phyloP scores from a whole-genome alignment of 2,113 vertebrate species.

The Rhinopomastus cyanomelas region DNA sequence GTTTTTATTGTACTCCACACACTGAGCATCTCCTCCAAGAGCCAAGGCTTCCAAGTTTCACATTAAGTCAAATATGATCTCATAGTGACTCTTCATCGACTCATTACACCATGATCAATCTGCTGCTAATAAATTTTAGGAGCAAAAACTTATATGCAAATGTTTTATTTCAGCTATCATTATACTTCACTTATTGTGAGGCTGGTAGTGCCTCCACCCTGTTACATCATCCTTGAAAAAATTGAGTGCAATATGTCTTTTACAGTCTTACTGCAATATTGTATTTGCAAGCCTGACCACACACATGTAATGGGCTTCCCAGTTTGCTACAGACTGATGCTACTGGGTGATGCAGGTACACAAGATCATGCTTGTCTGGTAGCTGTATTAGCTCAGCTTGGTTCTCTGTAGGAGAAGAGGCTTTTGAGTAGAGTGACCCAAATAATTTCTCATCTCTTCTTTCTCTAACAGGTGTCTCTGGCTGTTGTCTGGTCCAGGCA shows the following conservation, averaged over 20 bases:
- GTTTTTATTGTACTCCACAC: slow-evolving; percentile 11
- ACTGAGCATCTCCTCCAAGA: slow-evolving; percentile 10
- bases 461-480: not conserved
- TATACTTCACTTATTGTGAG: not conserved
- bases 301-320: not conserved
- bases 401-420: not conserved
- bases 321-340: not conserved
- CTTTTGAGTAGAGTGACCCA: not conserved
- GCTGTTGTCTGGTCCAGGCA: not conserved
- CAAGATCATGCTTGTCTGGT: not conserved
- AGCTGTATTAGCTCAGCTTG: not conserved
- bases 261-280: not conserved
- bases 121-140: slow-evolving; percentile 23
- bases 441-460: not conserved
- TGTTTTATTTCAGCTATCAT: slow-evolving; percentile 11
- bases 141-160: slow-evolving; percentile 25
- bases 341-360: not conserved
- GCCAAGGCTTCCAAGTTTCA: not conserved
- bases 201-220: slow-evolving; percentile 36
- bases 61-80: slow-evolving; percentile 33
- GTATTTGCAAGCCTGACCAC: not conserved
- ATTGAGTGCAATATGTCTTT: not conserved
- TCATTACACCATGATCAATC: slow-evolving; percentile 5
- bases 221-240: slow-evolving; percentile 51
- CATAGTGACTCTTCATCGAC: not conserved